phyloP scores from a whole-genome alignment of 2,888 invertebrate species.

The Nomada fabriciana region DNA sequence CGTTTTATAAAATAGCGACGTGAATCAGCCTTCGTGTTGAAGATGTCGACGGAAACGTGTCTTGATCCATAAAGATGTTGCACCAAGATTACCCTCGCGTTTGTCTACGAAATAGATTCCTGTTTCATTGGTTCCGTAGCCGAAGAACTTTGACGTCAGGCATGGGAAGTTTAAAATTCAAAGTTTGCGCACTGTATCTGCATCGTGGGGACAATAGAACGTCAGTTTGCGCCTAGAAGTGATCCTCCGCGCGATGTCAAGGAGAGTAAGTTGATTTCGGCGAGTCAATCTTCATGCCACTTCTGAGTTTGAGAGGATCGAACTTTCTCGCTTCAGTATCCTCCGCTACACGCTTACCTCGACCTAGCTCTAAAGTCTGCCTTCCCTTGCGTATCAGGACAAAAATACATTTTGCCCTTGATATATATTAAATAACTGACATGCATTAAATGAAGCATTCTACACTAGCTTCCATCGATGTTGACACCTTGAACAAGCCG shows the following conservation, averaged over 20 bases:
- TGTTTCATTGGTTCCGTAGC: neutral
- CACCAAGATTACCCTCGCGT: too few species aligned
- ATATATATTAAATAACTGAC: conserved; percentile 51
- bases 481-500: conserved; percentile 6
- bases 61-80: too few species aligned
- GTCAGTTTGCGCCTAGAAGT: conserved; percentile 10
- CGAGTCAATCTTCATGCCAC: conserved; percentile 56
- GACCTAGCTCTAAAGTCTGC: conserved; percentile 45
- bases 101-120: neutral
- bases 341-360: conserved; percentile 35
- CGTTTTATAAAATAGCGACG: too few species aligned
- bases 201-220: conserved; percentile 42
- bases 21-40: too few species aligned
- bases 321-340: conserved; percentile 58
- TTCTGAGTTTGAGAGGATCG: conserved; percentile 57
- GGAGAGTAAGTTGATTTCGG: conserved; percentile 51
- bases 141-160: neutral
- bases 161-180: conserved; percentile 15
- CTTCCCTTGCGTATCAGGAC: conserved; percentile 32
- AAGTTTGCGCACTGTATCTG: conserved; percentile 36
- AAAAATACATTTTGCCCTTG: conserved; percentile 57
- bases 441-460: conserved; percentile 26
- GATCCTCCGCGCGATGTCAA: conserved; percentile 37
- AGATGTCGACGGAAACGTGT: too few species aligned
- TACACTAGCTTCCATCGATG: neutral